A percentile compares a stretch with the other conserved stretches of the same genome.
Evolutionary conservation across 1,140 invertebrate species (phyloP).

Genomic region (Adelges cooleyi): DNA sequence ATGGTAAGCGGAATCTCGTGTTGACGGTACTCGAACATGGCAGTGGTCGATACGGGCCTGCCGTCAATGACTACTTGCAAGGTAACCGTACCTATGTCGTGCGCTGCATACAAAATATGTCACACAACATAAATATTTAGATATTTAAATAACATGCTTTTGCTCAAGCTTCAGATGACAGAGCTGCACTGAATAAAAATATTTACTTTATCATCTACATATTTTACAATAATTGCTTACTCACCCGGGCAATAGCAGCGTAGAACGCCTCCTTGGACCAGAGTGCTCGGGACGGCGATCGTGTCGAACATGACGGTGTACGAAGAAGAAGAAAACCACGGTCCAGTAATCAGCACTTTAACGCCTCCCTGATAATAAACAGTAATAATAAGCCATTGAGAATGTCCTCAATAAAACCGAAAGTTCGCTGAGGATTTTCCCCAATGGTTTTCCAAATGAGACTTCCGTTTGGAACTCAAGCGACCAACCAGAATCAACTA

Average conservation of each 20-base stretch:
- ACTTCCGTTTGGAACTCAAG: too few relatives aligned
- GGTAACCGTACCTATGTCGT: constrained; percentile 6
- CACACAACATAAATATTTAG: too few relatives aligned
- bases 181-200: too few relatives aligned
- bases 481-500: too few relatives aligned
- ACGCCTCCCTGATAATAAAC: constrained; percentile 45
- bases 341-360: constrained; percentile 81
- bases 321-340: constrained; percentile 74
- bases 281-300: constrained; percentile 76
- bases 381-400: too few relatives aligned
- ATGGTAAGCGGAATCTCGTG: constrained; percentile 6
- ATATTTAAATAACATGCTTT: too few relatives aligned
- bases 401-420: too few relatives aligned
- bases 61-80: constrained; percentile 15
- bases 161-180: too few relatives aligned
- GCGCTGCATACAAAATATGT: not conserved
- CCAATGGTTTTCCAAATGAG: too few relatives aligned
- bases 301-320: constrained; percentile 89
- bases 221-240: too few relatives aligned
- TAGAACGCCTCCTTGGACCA: constrained; percentile 86
- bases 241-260: constrained; percentile 85
- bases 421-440: too few relatives aligned
- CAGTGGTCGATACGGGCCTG: not conserved
- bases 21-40: constrained; percentile 14
- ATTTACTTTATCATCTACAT: too few relatives aligned